Conservation (phyloP, 2,797 vertebrate species). For the Coregonus suidteri region DNA sequence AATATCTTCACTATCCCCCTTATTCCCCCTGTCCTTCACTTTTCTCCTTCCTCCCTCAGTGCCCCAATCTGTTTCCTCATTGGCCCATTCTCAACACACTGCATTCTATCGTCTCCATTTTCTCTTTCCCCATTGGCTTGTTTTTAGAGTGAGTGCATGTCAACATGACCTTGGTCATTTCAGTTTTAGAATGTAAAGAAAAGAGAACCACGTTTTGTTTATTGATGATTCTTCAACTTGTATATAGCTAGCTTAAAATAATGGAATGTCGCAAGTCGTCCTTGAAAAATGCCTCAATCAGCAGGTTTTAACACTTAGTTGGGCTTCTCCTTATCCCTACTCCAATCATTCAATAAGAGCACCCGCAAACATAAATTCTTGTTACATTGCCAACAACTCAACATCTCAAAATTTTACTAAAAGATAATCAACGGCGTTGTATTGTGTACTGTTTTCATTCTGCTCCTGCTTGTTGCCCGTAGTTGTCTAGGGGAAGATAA, state of each 20-base stretch:
- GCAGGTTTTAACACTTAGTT: not conserved
- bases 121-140: conserved; percentile 35
- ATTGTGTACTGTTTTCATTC: not conserved
- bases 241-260: not conserved
- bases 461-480: conserved; percentile 1
- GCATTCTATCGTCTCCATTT: conserved; percentile 19
- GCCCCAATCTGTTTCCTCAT: not conserved
- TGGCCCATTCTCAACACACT: conserved; percentile 11
- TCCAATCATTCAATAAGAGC: not conserved
- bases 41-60: not conserved
- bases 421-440: not conserved
- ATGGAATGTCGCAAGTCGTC: not conserved
- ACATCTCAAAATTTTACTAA: not conserved
- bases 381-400: not conserved
- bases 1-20: conserved; percentile 13
- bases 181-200: not conserved
- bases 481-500: conserved; percentile 6
- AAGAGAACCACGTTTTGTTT: not conserved
- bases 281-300: not conserved
- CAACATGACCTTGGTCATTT: not conserved
- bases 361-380: not conserved
- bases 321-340: not conserved
- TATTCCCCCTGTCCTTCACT: not conserved
- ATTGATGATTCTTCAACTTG: too few species aligned
- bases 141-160: not conserved